Conservation (phyloP, 2,888 invertebrate genomes). For the Meiosimyza decipiens region DNA sequence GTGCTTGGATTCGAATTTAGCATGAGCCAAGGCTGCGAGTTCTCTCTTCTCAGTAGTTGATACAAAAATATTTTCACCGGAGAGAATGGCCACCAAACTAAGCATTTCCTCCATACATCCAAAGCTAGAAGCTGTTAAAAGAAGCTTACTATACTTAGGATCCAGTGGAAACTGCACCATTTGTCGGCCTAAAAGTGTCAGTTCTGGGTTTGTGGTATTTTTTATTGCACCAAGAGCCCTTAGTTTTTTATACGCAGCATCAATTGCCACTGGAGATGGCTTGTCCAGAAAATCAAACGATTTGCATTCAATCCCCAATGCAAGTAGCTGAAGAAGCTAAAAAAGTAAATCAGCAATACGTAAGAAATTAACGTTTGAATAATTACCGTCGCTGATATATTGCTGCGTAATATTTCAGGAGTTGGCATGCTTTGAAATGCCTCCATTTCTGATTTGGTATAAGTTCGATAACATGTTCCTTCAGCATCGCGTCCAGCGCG, state of each 20-base stretch:
- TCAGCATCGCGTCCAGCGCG: constrained; percentile 89
- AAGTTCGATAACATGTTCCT: constrained; percentile 89
- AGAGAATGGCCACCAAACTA: constrained; percentile 87
- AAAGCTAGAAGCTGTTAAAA: constrained; percentile 80
- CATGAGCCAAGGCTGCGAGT: constrained; percentile 76
- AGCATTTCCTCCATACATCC: constrained; percentile 84
- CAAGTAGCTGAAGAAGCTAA: constrained; percentile 80
- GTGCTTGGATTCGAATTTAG: constrained; percentile 84
- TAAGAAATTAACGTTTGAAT: background rate
- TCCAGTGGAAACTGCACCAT: constrained; percentile 94
- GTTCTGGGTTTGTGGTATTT: constrained; percentile 67
- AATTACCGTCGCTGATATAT: constrained; percentile 67
- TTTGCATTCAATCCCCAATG: constrained; percentile 83
- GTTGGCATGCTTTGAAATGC: constrained; percentile 76
- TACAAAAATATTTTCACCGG: constrained; percentile 87
- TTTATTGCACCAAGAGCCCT: constrained; percentile 80
- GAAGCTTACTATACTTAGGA: constrained; percentile 85
- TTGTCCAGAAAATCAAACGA: constrained; percentile 92
- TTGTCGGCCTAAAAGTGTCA: constrained; percentile 83
- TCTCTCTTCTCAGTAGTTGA: constrained; percentile 77
- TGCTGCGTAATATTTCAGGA: constrained; percentile 88
- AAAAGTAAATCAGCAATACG: constrained; percentile 55
- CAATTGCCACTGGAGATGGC: constrained; percentile 79
- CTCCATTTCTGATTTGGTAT: constrained; percentile 81
- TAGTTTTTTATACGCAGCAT: constrained; percentile 74